Percentiles rank a stretch among this genome's conserved stretches.
These are phyloP conservation scores for Hydrolagus colliei DNA, from an alignment of 2,797 vertebrate genomes.

Conservation along the genomic window DNA sequence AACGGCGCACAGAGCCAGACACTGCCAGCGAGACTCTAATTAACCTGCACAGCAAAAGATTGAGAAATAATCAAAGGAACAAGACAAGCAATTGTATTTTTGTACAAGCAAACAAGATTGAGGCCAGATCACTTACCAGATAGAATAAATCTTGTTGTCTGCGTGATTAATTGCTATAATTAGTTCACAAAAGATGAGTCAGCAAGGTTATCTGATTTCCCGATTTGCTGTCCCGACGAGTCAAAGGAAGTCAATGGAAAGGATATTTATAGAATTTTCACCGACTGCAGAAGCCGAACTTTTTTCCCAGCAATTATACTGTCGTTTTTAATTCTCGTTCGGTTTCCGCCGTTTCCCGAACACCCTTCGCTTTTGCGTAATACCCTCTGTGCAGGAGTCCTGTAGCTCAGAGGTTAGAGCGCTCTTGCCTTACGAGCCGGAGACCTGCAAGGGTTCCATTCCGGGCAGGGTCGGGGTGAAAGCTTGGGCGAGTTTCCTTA, in stretches of 20 bases:
- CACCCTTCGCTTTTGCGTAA: no score
- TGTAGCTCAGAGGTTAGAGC: no score
- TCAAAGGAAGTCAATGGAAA: background rate
- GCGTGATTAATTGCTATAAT: slow-evolving; percentile 25
- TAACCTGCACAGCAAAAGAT: background rate
- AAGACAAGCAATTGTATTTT: slow-evolving; percentile 16
- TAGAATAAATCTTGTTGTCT: slow-evolving; percentile 1
- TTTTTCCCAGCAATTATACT: no score
- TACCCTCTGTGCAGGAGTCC: no score
- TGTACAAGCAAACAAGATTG: slow-evolving; percentile 12
- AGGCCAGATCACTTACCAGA: slow-evolving; percentile 1
- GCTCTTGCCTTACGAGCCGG: no score
- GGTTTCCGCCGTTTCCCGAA: no score
- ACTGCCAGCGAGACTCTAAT: background rate
- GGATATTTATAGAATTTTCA: slow-evolving; percentile 11
- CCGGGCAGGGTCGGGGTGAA: no score
- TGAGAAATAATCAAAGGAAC: background rate
- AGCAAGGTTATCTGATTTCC: slow-evolving; percentile 18
- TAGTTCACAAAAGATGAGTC: slow-evolving; percentile 26
- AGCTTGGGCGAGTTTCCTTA: no score
- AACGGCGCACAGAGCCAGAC: background rate
- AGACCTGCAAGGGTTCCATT: no score
- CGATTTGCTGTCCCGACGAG: background rate
- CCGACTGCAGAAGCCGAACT: background rate
- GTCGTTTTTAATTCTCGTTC: no score